Evolutionary conservation across 2,797 vertebrate genomes (phyloP).

Genomic region (Salmo trutta): DNA sequence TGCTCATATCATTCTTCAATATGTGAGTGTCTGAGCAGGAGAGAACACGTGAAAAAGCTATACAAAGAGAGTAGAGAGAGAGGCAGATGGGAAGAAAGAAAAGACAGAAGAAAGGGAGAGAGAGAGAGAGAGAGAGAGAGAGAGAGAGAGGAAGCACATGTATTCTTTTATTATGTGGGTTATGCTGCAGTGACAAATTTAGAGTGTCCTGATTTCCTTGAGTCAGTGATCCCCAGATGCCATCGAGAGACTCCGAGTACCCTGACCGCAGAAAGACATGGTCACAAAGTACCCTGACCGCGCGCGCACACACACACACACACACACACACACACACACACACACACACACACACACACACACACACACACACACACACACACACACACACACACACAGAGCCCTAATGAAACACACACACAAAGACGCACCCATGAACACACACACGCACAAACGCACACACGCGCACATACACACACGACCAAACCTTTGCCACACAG

Average conservation of each 20-base stretch:
- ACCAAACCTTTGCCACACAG: conserved; percentile 28
- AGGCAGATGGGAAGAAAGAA: conserved; percentile 27
- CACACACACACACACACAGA: too few species aligned
- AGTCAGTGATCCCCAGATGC: conserved; percentile 76
- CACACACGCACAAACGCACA: background rate
- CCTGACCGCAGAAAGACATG: conserved; percentile 58
- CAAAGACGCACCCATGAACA: background rate
- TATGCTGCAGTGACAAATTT: conserved; percentile 84
- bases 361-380: conserved; percentile 22
- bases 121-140: conserved; percentile 16
- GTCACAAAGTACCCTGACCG: conserved; percentile 12
- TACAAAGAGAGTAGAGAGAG: conserved; percentile 13
- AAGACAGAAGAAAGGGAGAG: conserved; percentile 17
- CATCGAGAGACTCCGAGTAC: conserved; percentile 64
- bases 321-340: background rate
- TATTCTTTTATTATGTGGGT: conserved; percentile 80
- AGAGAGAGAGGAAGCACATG: conserved; percentile 43
- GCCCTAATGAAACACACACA: too few species aligned
- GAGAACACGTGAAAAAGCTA: conserved; percentile 25
- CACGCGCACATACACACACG: conserved; percentile 24
- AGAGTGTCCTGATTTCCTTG: conserved; percentile 83
- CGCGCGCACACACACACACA: too few species aligned
- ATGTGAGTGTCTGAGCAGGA: conserved; percentile 39
- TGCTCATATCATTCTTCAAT: conserved; percentile 55
- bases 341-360: conserved; percentile 1